Evolutionary conservation across 2,797 vertebrate genomes (phyloP), one percentile per base, ranked within the genome.

Genomic region (Gallinago solitaria): DNA sequence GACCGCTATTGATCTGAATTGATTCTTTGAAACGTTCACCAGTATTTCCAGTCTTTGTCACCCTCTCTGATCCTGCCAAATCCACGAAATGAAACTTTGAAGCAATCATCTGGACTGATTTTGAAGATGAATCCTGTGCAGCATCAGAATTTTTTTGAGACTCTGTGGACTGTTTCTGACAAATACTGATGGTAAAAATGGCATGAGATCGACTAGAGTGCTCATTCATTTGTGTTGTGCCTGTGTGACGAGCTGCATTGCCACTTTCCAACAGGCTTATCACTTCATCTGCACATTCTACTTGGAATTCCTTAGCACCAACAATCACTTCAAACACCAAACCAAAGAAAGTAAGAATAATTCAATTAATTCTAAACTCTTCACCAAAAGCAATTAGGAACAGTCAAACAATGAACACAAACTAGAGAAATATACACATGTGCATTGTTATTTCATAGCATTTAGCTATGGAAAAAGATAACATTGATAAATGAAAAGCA

Each of bases 21-120:
- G 99, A 99, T 96, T 99, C 99, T 97, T 99, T 99, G 95, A 99
- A 98, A 16, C 98, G 96, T 63, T 98, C 97, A 8, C 98, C 98
- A 1, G 98, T 98, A 97, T 99, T 99, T 47, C 98, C 98, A 5
- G 98, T 99, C 97, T 99, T 99, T 53, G 98, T 96, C n/a, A 98
- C 98, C 57, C 98, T 98, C 96, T 99, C 99, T 7, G 98, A 99
- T 47, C 99, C 99, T 4, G 99, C 99, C 60, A 99, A 98, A 96
- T 99, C 99, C 69, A 99, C 99, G 97, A 99, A 98, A 81, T 98
- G 98, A 94, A 99, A 98, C 91, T 99, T 99, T 9, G 99, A 99
- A 63, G 96, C 81, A 45, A 98, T 95, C 11, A 95, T 91, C 70
- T 81, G 97, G 39, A 33, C 75, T n/a, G 97, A 91, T 54, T 76